A percentile compares a stretch with the other conserved stretches of the same genome.
Conservation (phyloP, 2,113 vertebrate genomes). For the Henicopernis longicauda region DNA sequence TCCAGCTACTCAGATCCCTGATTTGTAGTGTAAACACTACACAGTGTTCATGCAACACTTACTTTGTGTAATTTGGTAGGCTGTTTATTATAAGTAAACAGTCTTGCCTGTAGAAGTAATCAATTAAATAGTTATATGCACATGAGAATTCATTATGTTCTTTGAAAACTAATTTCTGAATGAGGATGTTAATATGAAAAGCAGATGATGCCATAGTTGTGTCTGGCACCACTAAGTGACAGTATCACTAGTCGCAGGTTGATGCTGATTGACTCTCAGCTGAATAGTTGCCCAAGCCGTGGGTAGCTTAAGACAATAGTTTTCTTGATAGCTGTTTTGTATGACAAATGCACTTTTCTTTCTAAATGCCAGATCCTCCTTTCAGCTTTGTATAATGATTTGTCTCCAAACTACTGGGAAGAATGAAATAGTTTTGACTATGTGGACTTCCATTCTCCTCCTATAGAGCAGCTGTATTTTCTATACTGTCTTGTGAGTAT, state of each 20-base stretch:
- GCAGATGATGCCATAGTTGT: conserved; percentile 49
- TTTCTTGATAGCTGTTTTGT: conserved; percentile 57
- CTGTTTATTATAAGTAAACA: neutral
- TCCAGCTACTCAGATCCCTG: neutral
- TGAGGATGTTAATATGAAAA: conserved; percentile 17
- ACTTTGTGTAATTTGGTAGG: neutral
- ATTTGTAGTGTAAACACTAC: neutral
- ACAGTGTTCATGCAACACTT: neutral
- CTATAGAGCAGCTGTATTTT: conserved; percentile 25
- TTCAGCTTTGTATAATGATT: conserved; percentile 49
- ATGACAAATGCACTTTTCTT: conserved; percentile 53
- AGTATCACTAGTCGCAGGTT: conserved; percentile 63
- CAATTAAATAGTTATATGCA: conserved; percentile 24
- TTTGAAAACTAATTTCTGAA: conserved; percentile 29
- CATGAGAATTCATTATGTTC: conserved; percentile 27
- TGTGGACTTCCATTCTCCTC: conserved; percentile 18
- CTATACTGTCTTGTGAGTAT: neutral
- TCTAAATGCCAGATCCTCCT: conserved; percentile 44
- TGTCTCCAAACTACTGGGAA: conserved; percentile 43
- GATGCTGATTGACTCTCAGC: conserved; percentile 53
- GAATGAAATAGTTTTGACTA: conserved; percentile 25
- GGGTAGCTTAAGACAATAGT: conserved; percentile 51
- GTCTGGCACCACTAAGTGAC: conserved; percentile 64
- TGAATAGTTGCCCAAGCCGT: conserved; percentile 6
- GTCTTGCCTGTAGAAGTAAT: conserved; percentile 27